Percentiles rank a stretch among this genome's conserved stretches.
phyloP scores from a whole-genome alignment of 2,888 invertebrate genomes.

The Diplolepis rosae region DNA sequence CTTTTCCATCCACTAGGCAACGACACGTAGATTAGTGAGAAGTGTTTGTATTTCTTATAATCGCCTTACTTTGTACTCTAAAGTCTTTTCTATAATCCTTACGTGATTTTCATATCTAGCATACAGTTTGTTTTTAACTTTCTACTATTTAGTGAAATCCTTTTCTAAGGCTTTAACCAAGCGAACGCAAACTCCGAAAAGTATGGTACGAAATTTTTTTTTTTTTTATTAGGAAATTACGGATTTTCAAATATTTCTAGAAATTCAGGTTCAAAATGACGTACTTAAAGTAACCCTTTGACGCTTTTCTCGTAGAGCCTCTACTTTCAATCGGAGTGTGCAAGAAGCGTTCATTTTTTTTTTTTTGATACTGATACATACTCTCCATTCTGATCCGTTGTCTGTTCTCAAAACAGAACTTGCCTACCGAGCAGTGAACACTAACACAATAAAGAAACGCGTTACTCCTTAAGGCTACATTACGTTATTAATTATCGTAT shows the following conservation, averaged over 20 bases:
- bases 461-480: conserved; percentile 59
- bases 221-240: not conserved
- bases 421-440: conserved; percentile 59
- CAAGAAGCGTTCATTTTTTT: conserved; percentile 39
- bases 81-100: conserved; percentile 67
- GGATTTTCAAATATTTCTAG: too few relatives aligned
- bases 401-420: conserved; percentile 63
- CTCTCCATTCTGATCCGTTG: conserved; percentile 60
- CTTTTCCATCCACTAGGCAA: conserved; percentile 63
- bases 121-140: conserved; percentile 70
- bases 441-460: conserved; percentile 58
- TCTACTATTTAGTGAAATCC: conserved; percentile 53
- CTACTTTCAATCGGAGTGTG: not conserved
- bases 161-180: conserved; percentile 54
- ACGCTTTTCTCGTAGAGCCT: not conserved
- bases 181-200: conserved; percentile 33
- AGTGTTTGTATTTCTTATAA: conserved; percentile 71
- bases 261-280: conserved; percentile 37
- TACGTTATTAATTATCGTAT: conserved; percentile 70
- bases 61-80: conserved; percentile 65
- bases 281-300: conserved; percentile 56
- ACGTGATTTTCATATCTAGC: conserved; percentile 68
- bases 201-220: conserved; percentile 11
- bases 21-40: conserved; percentile 66
- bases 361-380: conserved; percentile 45